phyloP scores from a whole-genome alignment of 2,888 invertebrate species.

The Polietes domitor region DNA sequence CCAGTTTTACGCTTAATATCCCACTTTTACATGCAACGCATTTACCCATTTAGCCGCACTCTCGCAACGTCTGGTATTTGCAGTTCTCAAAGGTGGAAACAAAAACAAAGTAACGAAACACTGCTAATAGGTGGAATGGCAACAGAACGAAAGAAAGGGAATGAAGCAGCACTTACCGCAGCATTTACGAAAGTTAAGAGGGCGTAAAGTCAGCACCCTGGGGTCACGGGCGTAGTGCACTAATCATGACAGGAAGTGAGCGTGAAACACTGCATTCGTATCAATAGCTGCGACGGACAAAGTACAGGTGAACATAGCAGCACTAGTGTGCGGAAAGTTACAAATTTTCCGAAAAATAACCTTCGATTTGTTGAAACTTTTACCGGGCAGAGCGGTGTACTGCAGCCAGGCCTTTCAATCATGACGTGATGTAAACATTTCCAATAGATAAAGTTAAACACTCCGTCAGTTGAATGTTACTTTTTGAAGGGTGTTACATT shows the following conservation, averaged over 20 bases:
- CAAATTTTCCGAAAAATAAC: background rate
- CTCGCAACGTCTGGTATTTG: background rate
- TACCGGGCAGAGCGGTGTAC: background rate
- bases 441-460: background rate
- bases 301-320: too few species aligned
- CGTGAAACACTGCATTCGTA: background rate
- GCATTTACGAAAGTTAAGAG: conserved; percentile 20
- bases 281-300: background rate
- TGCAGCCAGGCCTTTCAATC: background rate
- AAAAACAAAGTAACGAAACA: background rate
- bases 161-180: background rate
- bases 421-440: background rate
- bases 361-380: background rate
- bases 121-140: background rate
- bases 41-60: too few species aligned
- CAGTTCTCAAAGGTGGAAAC: background rate
- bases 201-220: background rate
- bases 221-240: background rate
- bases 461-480: background rate
- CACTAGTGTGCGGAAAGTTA: too few species aligned
- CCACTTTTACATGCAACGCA: conserved; percentile 39
- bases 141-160: background rate
- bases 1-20: conserved; percentile 47
- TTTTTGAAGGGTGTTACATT: background rate
- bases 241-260: conserved; percentile 30